These are phyloP conservation scores for Tangara arthus DNA, from an alignment of 2,797 vertebrate species.

Conservation along the genomic window DNA sequence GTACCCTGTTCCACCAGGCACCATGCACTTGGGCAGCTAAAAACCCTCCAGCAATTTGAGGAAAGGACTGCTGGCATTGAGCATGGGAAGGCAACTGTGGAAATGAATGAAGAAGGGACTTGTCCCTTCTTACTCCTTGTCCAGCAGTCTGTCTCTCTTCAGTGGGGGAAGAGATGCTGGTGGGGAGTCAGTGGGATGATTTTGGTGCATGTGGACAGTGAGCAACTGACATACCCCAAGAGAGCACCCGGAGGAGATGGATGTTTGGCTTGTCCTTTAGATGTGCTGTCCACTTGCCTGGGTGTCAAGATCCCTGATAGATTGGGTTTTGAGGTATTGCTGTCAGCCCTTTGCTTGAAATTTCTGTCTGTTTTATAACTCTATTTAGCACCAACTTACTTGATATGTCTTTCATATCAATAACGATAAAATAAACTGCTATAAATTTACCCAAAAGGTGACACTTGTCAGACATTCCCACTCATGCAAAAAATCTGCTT, in stretches of 20 bases:
- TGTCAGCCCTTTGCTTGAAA: background rate
- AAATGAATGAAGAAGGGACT: background rate
- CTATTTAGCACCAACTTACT: background rate
- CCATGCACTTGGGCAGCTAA: accelerated
- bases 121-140: background rate
- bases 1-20: background rate
- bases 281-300: background rate
- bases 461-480: background rate
- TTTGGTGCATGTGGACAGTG: accelerated
- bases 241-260: accelerated
- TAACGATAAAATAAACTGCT: background rate
- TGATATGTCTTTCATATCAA: background rate
- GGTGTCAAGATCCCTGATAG: background rate
- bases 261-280: background rate
- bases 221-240: background rate
- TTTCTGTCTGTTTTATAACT: background rate
- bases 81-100: accelerated
- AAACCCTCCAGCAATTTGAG: background rate
- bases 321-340: background rate
- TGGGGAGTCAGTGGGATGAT: accelerated
- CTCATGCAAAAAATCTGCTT: background rate
- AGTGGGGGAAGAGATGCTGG: accelerated
- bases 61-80: background rate
- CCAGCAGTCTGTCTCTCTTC: background rate
- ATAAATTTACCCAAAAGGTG: background rate